Conservation (phyloP, 2,888 invertebrate genomes). For the Volucella inanis region DNA sequence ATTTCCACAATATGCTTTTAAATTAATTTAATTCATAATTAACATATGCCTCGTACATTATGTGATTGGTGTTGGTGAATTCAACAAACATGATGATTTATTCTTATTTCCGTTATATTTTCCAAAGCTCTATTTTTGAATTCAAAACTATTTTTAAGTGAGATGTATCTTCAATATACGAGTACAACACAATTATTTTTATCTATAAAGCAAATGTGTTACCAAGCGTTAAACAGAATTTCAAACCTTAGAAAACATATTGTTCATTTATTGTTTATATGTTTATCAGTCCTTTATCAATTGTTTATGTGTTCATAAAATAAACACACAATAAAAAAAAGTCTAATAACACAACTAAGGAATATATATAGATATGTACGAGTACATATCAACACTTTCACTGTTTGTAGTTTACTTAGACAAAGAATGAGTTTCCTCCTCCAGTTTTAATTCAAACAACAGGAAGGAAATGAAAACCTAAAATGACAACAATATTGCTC, state of each 20-base stretch:
- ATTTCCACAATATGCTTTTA: too few relatives aligned
- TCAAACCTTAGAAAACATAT: slow-evolving; percentile 6
- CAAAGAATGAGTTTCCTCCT: slow-evolving; percentile 19
- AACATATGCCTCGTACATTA: too few relatives aligned
- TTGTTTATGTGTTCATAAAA: slow-evolving; percentile 63
- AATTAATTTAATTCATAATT: too few relatives aligned
- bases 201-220: slow-evolving; percentile 9
- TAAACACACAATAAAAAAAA: slow-evolving; percentile 44
- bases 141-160: not conserved
- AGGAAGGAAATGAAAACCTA: slow-evolving; percentile 60
- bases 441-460: slow-evolving; percentile 29
- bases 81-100: too few relatives aligned
- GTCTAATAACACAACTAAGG: slow-evolving; percentile 32
- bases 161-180: not conserved
- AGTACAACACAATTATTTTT: not conserved
- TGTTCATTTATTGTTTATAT: slow-evolving; percentile 28
- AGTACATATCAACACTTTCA: slow-evolving; percentile 30
- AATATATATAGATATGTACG: slow-evolving; percentile 8
- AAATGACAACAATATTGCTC: slow-evolving; percentile 59
- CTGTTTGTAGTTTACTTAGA: slow-evolving; percentile 37
- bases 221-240: slow-evolving; percentile 2
- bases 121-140: not conserved
- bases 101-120: too few relatives aligned
- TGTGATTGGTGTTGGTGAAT: too few relatives aligned
- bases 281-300: slow-evolving; percentile 64